Conservation (phyloP, 2,888 invertebrate genomes). For the Aphrophora alni region DNA sequence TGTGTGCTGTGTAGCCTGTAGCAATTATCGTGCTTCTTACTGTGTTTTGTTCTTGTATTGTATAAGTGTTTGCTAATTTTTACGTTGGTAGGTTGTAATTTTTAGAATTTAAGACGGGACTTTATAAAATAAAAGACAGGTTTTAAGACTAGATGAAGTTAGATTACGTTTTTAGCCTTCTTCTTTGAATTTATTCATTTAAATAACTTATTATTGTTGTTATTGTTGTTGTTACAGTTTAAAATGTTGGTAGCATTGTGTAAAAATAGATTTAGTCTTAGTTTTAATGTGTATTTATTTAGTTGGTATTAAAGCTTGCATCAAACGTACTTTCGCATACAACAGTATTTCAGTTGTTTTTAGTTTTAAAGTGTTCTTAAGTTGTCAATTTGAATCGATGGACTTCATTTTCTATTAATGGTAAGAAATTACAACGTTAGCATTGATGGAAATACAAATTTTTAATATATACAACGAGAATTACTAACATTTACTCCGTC, state of each 20-base stretch:
- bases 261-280: not conserved
- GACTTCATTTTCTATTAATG: no score
- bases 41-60: not conserved
- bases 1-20: not conserved
- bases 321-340: not conserved
- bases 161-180: slow-evolving; percentile 1
- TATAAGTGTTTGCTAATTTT: not conserved
- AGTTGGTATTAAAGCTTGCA: not conserved
- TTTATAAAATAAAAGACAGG: not conserved
- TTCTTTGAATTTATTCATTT: not conserved
- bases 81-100: not conserved
- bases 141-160: not conserved
- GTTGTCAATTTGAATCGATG: not conserved
- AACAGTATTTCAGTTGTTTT: not conserved
- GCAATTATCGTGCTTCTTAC: not conserved
- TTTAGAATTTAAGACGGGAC: not conserved
- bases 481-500: no score
- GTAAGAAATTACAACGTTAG: no score
- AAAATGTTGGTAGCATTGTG: slow-evolving; percentile 2
- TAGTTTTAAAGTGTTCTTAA: not conserved
- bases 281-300: not conserved
- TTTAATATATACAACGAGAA: no score
- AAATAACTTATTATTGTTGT: slow-evolving; percentile 4
- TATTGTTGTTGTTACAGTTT: slow-evolving; percentile 2
- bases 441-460: no score